A percentile compares a stretch with the other conserved stretches of the same genome.
These are phyloP conservation scores for Valencia hispanica DNA, from an alignment of 2,797 vertebrate genomes.

Conservation along the genomic window DNA sequence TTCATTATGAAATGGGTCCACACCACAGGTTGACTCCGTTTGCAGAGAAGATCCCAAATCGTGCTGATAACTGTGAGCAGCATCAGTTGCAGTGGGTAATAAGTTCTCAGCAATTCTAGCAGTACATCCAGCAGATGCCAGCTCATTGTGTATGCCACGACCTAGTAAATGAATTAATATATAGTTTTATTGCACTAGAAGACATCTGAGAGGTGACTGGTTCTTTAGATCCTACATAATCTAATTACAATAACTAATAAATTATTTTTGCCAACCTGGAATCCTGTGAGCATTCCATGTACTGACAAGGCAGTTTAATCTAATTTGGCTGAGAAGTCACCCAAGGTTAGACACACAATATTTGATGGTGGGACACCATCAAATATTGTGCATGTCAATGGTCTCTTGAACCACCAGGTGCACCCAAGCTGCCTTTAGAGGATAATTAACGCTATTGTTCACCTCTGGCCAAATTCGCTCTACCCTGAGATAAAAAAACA, in stretches of 20 bases:
- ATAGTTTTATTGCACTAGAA: neutral
- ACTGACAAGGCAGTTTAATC: neutral
- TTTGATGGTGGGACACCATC: neutral
- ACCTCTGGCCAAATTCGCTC: neutral
- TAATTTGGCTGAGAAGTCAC: neutral
- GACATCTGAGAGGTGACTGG: neutral
- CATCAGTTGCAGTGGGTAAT: neutral
- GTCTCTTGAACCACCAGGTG: neutral
- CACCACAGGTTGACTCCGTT: conserved; percentile 6
- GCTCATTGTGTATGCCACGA: neutral
- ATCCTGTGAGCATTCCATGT: conserved; percentile 1
- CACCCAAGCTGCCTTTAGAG: neutral
- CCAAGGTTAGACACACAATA: neutral
- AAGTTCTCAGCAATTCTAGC: neutral
- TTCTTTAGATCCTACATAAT: neutral
- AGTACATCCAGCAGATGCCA: neutral
- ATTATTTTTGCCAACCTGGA: neutral
- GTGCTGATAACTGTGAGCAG: neutral
- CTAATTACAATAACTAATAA: neutral
- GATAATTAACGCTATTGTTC: neutral
- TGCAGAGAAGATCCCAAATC: conserved; percentile 1
- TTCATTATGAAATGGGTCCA: conserved; percentile 2
- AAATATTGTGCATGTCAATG: neutral
- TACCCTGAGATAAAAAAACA: no score
- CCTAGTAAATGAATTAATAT: neutral